These are phyloP conservation scores for Glaucidium brasilianum DNA, from an alignment of 2,113 vertebrate species.

Conservation along the genomic window DNA sequence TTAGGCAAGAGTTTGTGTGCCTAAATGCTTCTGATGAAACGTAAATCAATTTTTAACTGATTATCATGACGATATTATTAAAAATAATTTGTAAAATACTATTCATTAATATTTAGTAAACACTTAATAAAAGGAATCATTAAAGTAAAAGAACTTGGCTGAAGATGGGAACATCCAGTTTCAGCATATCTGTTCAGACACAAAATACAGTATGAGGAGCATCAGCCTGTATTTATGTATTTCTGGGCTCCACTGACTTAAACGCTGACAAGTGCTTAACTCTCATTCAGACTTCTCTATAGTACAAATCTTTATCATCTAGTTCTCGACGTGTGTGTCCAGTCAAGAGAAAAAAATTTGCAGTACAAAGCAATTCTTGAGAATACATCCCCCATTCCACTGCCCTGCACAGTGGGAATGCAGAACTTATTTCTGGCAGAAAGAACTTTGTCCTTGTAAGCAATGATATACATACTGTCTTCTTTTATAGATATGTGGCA, in stretches of 20 bases:
- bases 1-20: neutral
- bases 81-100: neutral
- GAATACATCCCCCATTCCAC: neutral
- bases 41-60: neutral
- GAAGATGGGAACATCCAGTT: neutral
- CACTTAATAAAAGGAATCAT: neutral
- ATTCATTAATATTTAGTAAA: neutral
- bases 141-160: neutral
- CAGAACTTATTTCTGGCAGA: neutral
- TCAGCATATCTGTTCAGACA: neutral
- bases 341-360: neutral
- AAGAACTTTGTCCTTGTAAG: neutral
- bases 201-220: neutral
- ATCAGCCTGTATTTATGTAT: neutral
- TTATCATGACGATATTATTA: neutral
- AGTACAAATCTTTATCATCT: neutral
- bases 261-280: neutral
- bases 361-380: neutral
- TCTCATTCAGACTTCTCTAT: neutral
- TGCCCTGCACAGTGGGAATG: neutral
- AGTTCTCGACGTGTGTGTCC: neutral
- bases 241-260: neutral
- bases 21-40: neutral
- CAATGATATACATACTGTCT: accelerated
- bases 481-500: neutral